Evolutionary conservation across 2,113 vertebrate genomes (phyloP), one percentile per base, ranked within the genome.

Genomic region (Helogale parvula): DNA sequence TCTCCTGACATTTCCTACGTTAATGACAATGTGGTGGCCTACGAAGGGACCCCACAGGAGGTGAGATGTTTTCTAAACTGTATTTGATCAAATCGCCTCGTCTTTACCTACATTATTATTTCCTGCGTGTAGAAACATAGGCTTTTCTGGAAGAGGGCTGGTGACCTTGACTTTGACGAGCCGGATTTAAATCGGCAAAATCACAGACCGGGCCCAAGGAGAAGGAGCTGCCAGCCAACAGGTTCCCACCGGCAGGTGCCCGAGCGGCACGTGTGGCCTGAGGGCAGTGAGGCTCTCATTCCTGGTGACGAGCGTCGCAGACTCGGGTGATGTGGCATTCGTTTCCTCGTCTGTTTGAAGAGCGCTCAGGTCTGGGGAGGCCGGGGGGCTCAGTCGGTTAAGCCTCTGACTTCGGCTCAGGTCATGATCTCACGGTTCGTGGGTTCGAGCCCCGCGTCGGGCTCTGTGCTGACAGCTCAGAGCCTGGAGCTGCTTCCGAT

Each of bases 311-410:
- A 72, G 77, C 47, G 7, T 57, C 54, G 15, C 63, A 35, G 12
- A 2, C 7, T 0, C 11, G n/a, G 45, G 16, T 1, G 19, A 23
- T 38, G 31, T 2, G 41, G 16, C 21, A 3, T 2, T 0, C 1
- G 14, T 47, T 13, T 85, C 69, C 63, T 57, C 4, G 13, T 68
- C 71, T n/a, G 50, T 41, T 41, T 41, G 41, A 47, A 47, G 45
- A 47, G 10, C 45, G 8, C 45, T 47, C 45, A 47, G 35, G 16
- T 29, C 31, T 50, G 41, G 41, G 41, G 41, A 5, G 41, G 41
- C 41, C 41, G 41, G 41, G 41, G 41, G 41, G 41, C 41, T 41
- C 41, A 41, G 41, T 41, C 41, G 41, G 41, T 41, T 41, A 5
- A 41, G 41, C 3, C 3, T 41, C 41, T 5, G 41, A 5, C 41